Evolutionary conservation across 2,888 invertebrate species (phyloP).

Genomic region (Oxyteleia sp.): DNA sequence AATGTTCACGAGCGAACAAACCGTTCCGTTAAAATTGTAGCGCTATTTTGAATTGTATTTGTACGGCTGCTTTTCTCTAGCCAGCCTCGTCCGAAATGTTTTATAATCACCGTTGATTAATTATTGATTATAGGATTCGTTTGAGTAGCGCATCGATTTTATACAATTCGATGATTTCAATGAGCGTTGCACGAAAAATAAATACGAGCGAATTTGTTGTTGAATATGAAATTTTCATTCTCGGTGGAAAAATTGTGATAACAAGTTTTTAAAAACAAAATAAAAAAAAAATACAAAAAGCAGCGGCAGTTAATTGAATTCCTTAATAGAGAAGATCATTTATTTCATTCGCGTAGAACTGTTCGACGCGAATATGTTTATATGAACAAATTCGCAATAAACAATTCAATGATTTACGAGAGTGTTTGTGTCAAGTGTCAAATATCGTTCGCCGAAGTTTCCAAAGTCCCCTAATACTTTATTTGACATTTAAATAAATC

Average conservation of each 20-base stretch:
- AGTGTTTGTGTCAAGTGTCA: too few relatives aligned
- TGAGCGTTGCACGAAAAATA: constrained; percentile 17
- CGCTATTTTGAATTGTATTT: too few relatives aligned
- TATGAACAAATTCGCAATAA: too few relatives aligned
- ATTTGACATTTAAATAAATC: too few relatives aligned
- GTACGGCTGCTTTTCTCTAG: not conserved
- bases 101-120: constrained; percentile 22
- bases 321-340: too few relatives aligned
- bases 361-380: too few relatives aligned
- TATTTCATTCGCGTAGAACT: too few relatives aligned
- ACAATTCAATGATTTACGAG: too few relatives aligned
- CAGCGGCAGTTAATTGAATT: too few relatives aligned
- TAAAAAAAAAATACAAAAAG: constrained; percentile 13
- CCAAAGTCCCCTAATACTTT: too few relatives aligned
- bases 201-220: constrained; percentile 12
- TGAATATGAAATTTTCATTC: constrained; percentile 10
- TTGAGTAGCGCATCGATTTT: constrained; percentile 10
- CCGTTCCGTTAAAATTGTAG: not conserved
- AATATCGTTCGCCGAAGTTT: too few relatives aligned
- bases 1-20: not conserved
- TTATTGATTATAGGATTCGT: constrained; percentile 11
- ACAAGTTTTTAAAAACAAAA: constrained; percentile 9
- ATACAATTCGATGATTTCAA: constrained; percentile 21
- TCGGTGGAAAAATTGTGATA: constrained; percentile 40
- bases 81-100: not conserved